phyloP scores from a whole-genome alignment of 1,140 invertebrate species.

The Diprion similis region DNA sequence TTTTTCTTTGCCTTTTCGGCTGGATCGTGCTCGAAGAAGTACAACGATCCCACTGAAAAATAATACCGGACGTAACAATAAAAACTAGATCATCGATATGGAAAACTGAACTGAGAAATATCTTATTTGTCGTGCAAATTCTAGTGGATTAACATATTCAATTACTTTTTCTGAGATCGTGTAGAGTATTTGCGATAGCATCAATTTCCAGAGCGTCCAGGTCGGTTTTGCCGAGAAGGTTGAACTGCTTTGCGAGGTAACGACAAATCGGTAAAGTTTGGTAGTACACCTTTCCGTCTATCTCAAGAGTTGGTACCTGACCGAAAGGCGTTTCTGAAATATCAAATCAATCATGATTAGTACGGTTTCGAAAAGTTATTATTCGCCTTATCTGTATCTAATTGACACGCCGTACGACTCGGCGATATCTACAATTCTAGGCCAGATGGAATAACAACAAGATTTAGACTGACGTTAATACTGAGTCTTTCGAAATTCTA shows the following conservation, averaged over 20 bases:
- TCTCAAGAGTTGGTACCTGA: conserved; percentile 64
- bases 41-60: conserved; percentile 35
- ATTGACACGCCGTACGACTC: no score
- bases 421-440: no score
- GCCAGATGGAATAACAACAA: no score
- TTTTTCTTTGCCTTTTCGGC: conserved; percentile 43
- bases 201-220: conserved; percentile 54
- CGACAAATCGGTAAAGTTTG: conserved; percentile 64
- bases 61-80: neutral
- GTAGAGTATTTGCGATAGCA: conserved; percentile 45
- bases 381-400: no score
- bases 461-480: no score
- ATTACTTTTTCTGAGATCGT: conserved; percentile 50
- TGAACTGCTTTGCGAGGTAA: conserved; percentile 63
- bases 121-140: no score
- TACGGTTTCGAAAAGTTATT: no score
- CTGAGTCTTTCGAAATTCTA: no score
- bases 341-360: no score
- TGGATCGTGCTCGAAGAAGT: conserved; percentile 44
- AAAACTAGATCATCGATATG: no score
- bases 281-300: conserved; percentile 61
- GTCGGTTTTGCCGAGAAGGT: conserved; percentile 59
- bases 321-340: conserved; percentile 61
- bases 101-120: neutral
- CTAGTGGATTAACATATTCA: no score